These are phyloP conservation scores for Nesoenas mayeri DNA, from an alignment of 2,113 vertebrate species.

Conservation along the genomic window DNA sequence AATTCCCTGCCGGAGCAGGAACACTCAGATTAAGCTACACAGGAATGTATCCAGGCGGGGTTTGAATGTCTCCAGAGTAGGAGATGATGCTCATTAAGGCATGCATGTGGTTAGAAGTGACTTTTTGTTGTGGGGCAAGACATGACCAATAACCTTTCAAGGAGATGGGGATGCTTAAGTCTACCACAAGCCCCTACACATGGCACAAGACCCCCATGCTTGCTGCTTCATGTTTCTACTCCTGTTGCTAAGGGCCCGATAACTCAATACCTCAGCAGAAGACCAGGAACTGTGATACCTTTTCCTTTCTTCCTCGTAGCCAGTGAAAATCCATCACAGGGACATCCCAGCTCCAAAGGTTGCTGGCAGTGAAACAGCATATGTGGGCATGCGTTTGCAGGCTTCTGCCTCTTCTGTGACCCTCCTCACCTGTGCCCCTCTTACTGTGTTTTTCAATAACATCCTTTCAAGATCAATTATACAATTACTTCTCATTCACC, in stretches of 20 bases:
- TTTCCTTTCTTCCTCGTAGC: not conserved
- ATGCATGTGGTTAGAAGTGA: not conserved
- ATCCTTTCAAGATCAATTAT: not conserved
- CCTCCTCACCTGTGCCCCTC: not conserved
- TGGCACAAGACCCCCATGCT: not conserved
- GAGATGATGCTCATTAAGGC: accelerated
- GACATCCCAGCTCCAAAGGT: not conserved
- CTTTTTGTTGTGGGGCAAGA: not conserved
- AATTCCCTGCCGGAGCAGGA: too few species aligned
- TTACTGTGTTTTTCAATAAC: not conserved
- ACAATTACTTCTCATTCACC: not conserved
- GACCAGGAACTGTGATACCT: not conserved
- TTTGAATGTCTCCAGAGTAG: too few species aligned
- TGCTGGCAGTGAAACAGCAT: not conserved
- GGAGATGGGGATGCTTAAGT: not conserved
- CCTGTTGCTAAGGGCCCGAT: not conserved
- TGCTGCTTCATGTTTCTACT: not conserved
- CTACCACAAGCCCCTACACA: not conserved
- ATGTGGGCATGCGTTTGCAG: not conserved
- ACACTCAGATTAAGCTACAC: too few species aligned
- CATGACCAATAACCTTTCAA: not conserved
- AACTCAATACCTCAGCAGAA: not conserved
- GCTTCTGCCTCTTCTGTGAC: not conserved
- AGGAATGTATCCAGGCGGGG: too few species aligned
- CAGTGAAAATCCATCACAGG: not conserved